Evolutionary conservation across 1,140 invertebrate genomes (phyloP), one percentile per base, ranked within the genome.

Genomic region (Trypoxylus dichotomus): DNA sequence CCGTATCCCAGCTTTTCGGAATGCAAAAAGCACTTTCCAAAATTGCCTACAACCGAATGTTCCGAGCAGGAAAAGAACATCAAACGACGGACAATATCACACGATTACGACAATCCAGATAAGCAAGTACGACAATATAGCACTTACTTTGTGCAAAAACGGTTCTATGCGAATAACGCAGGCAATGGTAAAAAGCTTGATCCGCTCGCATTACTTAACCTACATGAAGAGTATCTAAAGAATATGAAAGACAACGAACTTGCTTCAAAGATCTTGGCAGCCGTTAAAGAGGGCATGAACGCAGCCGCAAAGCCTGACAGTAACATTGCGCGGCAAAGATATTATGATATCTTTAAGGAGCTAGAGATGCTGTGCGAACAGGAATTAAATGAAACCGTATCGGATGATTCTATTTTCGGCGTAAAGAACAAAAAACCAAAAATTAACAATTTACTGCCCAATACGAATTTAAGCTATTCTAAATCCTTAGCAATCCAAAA

Each of bases 51-150:
- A 8, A 21, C 41, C 7, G 74, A 75, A 54, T 75, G 74, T 75
- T 21, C 41, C 1, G 74, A 75, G 54, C 74, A 75, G n/a, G 43
- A 43, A 75, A 75, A 75, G 41, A 54, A 42, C 27, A 11, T 74
- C 15, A 74, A 74, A 74, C 19, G 72, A 42, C 41, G 41, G 41
- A 41, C 72, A 7, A 41, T 41, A n/a, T 19, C 27, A 3, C 41
- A 43, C 29, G 72, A 74, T n/a, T 19, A 21, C 32, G 15, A 74
- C 37, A 6, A 74, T 19, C 19, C 72, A 6, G 25, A 21, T 11
- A 74, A 74, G 15, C 29, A 74, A 42, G 21, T 7, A 15, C 29
- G 37, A 42, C 41, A 74, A 3, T 74, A 74, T 11, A 74, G 72
- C 42, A 75, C 74, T 1, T 13, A 5, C 19, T 8, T 21, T 25